These are phyloP conservation scores for Circaetus gallicus DNA, from an alignment of 2,113 vertebrate species.

Conservation along the genomic window DNA sequence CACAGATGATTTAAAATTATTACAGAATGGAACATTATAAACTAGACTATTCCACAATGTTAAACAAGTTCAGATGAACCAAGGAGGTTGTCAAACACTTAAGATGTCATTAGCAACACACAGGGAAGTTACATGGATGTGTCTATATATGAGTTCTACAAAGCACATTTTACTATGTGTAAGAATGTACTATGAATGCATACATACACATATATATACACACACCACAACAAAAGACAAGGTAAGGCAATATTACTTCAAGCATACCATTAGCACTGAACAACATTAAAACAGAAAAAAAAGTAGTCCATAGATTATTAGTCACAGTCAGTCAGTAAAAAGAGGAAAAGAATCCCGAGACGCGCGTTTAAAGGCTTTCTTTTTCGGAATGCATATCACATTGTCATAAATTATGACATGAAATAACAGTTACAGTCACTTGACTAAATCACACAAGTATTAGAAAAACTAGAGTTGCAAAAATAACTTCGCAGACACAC, in stretches of 20 bases:
- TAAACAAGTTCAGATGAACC: not conserved
- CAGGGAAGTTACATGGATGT: not conserved
- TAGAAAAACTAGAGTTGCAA: not conserved
- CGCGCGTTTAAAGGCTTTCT: not conserved
- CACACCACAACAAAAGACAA: not conserved
- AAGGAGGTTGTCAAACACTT: not conserved
- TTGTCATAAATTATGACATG: not conserved
- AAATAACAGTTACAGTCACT: not conserved
- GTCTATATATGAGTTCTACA: not conserved
- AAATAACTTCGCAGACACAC: not conserved
- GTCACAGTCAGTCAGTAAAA: not conserved
- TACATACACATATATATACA: accelerated
- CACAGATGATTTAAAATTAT: not conserved
- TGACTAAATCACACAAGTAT: not conserved
- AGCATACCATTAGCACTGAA: not conserved
- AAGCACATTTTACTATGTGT: not conserved
- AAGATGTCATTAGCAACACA: not conserved
- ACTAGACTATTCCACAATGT: not conserved
- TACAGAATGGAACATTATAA: not conserved
- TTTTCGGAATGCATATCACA: not conserved
- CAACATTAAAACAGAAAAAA: not conserved
- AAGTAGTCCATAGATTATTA: not conserved
- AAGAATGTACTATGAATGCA: not conserved
- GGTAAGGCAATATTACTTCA: not conserved
- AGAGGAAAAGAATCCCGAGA: not conserved